Conservation (phyloP, 2,888 invertebrate species). For the Chymomyza procnemis region DNA sequence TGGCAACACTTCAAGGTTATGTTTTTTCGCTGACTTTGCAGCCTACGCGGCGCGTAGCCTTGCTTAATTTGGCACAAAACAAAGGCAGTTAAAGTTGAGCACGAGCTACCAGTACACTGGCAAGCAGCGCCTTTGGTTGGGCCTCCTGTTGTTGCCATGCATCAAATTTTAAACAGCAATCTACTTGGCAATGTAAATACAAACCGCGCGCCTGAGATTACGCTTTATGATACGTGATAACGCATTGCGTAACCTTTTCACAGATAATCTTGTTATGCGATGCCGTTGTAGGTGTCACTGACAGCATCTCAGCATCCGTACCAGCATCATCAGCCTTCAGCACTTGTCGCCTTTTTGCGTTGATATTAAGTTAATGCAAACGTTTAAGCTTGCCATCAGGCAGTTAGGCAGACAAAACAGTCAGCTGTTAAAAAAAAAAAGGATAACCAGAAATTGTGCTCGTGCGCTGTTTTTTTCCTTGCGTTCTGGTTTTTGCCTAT, state of each 20-base stretch:
- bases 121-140: background rate
- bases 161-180: conserved; percentile 73
- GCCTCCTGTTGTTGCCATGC: conserved; percentile 39
- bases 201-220: conserved; percentile 69
- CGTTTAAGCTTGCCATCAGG: conserved; percentile 1
- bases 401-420: background rate
- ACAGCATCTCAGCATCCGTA: background rate
- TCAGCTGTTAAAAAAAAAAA: background rate
- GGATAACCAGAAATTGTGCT: conserved; percentile 2
- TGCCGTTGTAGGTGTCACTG: conserved; percentile 6
- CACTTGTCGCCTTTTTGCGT: background rate
- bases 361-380: conserved; percentile 26
- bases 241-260: conserved; percentile 73
- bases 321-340: background rate
- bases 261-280: conserved; percentile 71
- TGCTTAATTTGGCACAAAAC: conserved; percentile 52
- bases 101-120: background rate
- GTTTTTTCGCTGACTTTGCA: conserved; percentile 6
- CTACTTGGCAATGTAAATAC: conserved; percentile 60
- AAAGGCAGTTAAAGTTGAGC: conserved; percentile 24
- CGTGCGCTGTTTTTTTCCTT: background rate
- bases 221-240: conserved; percentile 74
- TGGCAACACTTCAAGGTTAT: conserved; percentile 47
- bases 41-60: conserved; percentile 32
- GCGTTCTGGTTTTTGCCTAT: conserved; percentile 4